Evolutionary conservation across 2,113 vertebrate species (phyloP), one percentile per base, ranked within the genome.

Genomic region (Erythrocercus mccallii): DNA sequence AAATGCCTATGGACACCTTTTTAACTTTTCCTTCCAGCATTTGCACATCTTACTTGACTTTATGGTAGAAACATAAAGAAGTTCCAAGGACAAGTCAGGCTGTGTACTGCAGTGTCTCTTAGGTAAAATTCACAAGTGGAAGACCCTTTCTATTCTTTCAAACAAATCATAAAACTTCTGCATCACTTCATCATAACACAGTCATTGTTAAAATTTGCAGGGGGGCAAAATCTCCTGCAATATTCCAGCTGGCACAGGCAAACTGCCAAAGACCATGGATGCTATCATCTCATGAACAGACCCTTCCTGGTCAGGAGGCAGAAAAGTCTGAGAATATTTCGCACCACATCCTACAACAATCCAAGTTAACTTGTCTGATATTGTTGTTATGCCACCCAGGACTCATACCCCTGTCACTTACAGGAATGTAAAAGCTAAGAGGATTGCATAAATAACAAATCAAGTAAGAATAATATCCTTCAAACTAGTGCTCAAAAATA

Each of bases 171-270:
- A 74, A 65, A 47, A 90, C 31, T 94, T 78, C 48, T 60, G 20
- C 28, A 72, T 86, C 24, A 33, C 76, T 35, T 85, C 54, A 76
- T 74, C 25, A 6, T 70, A 86, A 78, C 37, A 53, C 5, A 13
- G n/a, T 33, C 37, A 56, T 51, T 69, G 68, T 62, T 78, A 64
- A 88, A 83, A 81, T 44, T 62, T 80, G 38, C 33, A 57, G 45
- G 47, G 45, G 33, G 21, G 5, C 10, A 12, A 62, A 85, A 84
- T 64, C 54, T 80, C 68, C 68, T 74, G 35, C 0, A 4, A 13
- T 71, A 88, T 86, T 90, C 44, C 92, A 95, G 54, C 24, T 90
- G 79, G 47, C 71, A 78, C 30, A 78, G 58, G 90, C 48, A 89
- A 78, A 86, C 54, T 5, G 5, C 38, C 60, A 81, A 60, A 83